These are phyloP conservation scores for Oryzias sinensis DNA, from an alignment of 2,797 vertebrate species.

Conservation along the genomic window DNA sequence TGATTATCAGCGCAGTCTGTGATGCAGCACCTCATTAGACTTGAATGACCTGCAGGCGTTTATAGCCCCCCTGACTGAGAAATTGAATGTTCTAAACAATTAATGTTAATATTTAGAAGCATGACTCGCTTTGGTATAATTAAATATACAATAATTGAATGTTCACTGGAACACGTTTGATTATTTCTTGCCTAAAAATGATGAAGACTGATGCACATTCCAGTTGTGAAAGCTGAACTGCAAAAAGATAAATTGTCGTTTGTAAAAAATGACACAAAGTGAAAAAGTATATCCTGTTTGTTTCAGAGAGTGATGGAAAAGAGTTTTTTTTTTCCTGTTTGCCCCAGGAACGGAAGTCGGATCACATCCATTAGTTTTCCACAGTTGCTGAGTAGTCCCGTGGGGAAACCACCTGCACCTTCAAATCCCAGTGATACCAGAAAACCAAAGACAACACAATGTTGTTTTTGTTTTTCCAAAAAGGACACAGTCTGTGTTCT, in stretches of 20 bases:
- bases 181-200: neutral
- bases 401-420: slow-evolving; percentile 44
- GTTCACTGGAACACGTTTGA: neutral
- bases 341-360: slow-evolving; percentile 52
- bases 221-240: slow-evolving; percentile 17
- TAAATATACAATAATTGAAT: slow-evolving; percentile 61
- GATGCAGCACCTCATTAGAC: slow-evolving; percentile 75
- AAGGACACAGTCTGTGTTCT: neutral
- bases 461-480: too few species aligned
- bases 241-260: slow-evolving; percentile 12
- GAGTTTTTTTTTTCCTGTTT: slow-evolving; percentile 34
- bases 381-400: slow-evolving; percentile 36
- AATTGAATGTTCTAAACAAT: slow-evolving; percentile 59
- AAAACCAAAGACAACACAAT: slow-evolving; percentile 14
- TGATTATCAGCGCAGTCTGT: slow-evolving; percentile 65
- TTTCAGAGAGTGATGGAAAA: slow-evolving; percentile 37
- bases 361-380: slow-evolving; percentile 60
- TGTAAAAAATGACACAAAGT: slow-evolving; percentile 15
- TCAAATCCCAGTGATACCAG: slow-evolving; percentile 33
- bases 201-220: slow-evolving; percentile 1
- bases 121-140: slow-evolving; percentile 33
- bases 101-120: slow-evolving; percentile 55
- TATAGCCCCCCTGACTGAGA: slow-evolving; percentile 44
- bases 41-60: slow-evolving; percentile 60
- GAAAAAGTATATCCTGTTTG: slow-evolving; percentile 19